Evolutionary conservation across 53 echinoderm and acorn worm genomes (phyloP).

Genomic region (Echinarachnius parma): DNA sequence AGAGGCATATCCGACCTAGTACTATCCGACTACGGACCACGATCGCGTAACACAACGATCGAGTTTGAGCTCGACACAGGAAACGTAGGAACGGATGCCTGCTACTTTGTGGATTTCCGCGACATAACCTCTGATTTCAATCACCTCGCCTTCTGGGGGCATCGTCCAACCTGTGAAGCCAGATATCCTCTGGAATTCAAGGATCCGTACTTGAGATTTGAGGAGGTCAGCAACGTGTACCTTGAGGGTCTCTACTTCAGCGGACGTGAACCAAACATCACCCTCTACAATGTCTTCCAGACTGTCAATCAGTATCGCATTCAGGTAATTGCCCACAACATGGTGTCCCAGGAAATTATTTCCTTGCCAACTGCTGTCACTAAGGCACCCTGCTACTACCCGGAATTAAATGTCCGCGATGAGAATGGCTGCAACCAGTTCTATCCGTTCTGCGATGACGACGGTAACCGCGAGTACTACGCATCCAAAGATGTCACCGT

Average conservation of each 20-base stretch:
- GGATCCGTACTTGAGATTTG: constrained; percentile 64
- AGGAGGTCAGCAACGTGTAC: constrained; percentile 63
- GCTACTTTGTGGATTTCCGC: constrained; percentile 74
- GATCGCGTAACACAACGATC: constrained; percentile 68
- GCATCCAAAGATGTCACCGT: constrained; percentile 81
- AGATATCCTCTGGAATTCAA: constrained; percentile 52
- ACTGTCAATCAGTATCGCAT: constrained; percentile 59
- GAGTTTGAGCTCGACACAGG: constrained; percentile 81
- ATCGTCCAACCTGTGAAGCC: constrained; percentile 56
- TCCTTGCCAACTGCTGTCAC: constrained; percentile 70
- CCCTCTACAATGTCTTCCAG: constrained; percentile 70
- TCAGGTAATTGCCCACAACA: constrained; percentile 57
- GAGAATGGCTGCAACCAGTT: constrained; percentile 72
- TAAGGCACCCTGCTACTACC: constrained; percentile 82
- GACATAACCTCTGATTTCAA: constrained; percentile 71
- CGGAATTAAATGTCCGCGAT: constrained; percentile 60
- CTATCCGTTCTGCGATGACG: constrained; percentile 79
- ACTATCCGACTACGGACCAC: constrained; percentile 70
- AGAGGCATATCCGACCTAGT: constrained; percentile 52
- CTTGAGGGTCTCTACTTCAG: constrained; percentile 55
- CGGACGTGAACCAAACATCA: constrained; percentile 68
- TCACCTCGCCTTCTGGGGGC: constrained; percentile 69
- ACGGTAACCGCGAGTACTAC: constrained; percentile 65
- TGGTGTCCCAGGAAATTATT: constrained; percentile 57
- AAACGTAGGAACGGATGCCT: constrained; percentile 83